Evolutionary conservation across 2,113 vertebrate species (phyloP), one percentile per base, ranked within the genome.

Genomic region (Gasterosteus nipponicus): DNA sequence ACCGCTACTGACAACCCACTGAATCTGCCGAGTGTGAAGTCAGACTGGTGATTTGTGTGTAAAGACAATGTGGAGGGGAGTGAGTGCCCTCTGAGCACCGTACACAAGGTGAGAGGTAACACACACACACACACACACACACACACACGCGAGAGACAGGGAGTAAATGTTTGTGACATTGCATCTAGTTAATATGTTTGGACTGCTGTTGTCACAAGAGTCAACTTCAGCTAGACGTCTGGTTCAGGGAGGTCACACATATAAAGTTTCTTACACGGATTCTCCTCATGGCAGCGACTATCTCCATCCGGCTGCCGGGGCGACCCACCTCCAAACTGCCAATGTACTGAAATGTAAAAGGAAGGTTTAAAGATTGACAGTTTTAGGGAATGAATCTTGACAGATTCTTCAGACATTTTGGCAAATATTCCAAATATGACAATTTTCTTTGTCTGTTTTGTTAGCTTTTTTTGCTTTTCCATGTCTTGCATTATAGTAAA

Each of bases 241-340:
- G 42, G 15, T 49, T 59, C 11, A 78, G 9, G 7, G 39, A 22
- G 26, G 66, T 65, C n/a, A 65, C 47, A 68, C 14, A 26, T 61
- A 61, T 31, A 5, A 42, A 42, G n/a, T 57, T 5, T 89, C 97
- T 96, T 94, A 99, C 98, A 94, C 97, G 91, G 83, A 99, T 99
- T 87, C 96, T 92, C 75, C 98, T 94, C 98, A 99, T 99, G 12
- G 98, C 97, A 0, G 97, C 97, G 71, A 99, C 96, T 0, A 99
- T 99, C 93, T 99, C 98, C 93, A 98, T 96, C 15, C 98, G 93
- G 93, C 96, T 99, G 89, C 96, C 96, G 0, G 98, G 98, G 44
- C 98, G 94, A 0, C 96, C 96, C 62, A 99, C 97, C 86, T 99
- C 98, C 93, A 98, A 87, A 84, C 97, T 99, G 75, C 98, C 98